These are phyloP conservation scores for Hirudinaria manillensis DNA, from an alignment of 2,888 invertebrate genomes.

Conservation along the genomic window DNA sequence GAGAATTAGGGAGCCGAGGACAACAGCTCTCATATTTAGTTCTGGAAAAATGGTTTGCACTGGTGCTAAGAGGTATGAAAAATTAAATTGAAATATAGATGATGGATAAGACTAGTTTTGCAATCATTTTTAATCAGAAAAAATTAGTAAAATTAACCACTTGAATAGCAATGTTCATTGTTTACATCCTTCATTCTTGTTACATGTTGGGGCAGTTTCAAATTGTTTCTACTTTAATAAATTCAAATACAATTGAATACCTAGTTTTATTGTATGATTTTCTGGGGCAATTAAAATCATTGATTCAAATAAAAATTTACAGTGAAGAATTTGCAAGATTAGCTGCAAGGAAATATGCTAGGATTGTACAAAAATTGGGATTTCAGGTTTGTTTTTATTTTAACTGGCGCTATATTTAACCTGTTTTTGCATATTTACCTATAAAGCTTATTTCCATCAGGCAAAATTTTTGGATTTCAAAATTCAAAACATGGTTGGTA, in stretches of 20 bases:
- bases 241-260: no score
- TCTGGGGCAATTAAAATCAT: no score
- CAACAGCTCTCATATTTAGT: conserved; percentile 75
- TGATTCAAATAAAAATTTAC: conserved; percentile 36
- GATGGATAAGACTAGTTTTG: no score
- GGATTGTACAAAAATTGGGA: conserved; percentile 74
- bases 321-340: conserved; percentile 71
- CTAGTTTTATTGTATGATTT: no score
- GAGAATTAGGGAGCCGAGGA: conserved; percentile 75
- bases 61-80: conserved; percentile 65
- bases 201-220: no score
- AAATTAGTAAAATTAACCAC: no score
- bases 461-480: conserved; percentile 74
- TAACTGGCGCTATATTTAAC: background rate
- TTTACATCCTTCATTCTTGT: no score
- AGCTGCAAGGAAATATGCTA: conserved; percentile 73
- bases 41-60: conserved; percentile 84
- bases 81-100: no score
- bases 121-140: no score
- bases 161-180: no score
- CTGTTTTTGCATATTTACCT: background rate
- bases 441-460: conserved; percentile 54
- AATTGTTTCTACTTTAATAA: no score
- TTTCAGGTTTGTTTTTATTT: conserved; percentile 61
- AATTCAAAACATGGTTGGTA: conserved; percentile 80